These are phyloP conservation scores for Leucosticte australis DNA, from an alignment of 2,113 vertebrate genomes.

Conservation along the genomic window DNA sequence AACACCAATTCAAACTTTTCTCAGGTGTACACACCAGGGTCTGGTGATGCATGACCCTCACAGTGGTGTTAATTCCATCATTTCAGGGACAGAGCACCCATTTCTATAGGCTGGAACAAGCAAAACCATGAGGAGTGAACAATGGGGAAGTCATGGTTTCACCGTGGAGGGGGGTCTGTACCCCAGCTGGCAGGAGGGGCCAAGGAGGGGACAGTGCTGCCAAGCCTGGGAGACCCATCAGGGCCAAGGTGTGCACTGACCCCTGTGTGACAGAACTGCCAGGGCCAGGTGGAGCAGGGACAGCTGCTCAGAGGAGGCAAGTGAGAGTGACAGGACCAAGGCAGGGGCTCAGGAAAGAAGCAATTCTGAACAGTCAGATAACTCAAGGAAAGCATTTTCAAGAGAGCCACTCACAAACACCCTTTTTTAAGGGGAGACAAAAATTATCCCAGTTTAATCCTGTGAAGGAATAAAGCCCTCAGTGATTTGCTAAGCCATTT, in stretches of 20 bases:
- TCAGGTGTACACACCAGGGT: not conserved
- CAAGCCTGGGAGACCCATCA: not conserved
- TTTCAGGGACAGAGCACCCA: not conserved
- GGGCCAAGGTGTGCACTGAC: not conserved
- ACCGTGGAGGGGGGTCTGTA: fast-evolving
- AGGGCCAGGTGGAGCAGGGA: not conserved
- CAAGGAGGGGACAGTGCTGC: not conserved
- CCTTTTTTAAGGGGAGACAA: not conserved
- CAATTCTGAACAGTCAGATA: not conserved
- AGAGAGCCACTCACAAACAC: not conserved
- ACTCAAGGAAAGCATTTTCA: not conserved
- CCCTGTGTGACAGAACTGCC: not conserved
- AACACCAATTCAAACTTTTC: not conserved
- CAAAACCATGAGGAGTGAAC: fast-evolving
- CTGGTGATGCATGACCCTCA: not conserved
- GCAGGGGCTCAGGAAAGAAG: not conserved
- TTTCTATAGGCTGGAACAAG: not conserved
- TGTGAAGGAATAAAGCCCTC: not conserved
- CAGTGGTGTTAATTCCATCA: fast-evolving
- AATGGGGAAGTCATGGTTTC: not conserved
- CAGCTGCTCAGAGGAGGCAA: not conserved
- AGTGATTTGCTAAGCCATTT: not conserved
- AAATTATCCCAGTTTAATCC: not conserved
- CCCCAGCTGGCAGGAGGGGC: not conserved
- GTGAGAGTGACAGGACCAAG: not conserved